Base-by-base conservation (phyloP, 2,113 vertebrate species). In the Petromus typicus region DNA sequence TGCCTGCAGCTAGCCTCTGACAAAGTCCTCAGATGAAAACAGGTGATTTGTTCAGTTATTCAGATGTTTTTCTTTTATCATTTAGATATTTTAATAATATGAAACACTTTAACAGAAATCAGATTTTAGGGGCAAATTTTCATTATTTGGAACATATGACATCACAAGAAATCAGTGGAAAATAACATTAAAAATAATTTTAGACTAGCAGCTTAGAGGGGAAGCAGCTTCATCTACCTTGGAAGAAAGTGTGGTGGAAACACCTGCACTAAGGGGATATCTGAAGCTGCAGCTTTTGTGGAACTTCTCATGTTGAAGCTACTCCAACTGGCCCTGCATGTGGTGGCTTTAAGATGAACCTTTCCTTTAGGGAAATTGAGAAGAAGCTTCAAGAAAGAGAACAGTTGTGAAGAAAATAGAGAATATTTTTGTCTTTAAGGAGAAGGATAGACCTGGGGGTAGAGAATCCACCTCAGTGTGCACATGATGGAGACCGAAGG, bases 401-500 rank as follows among this genome's bases (percentile, higher is more conserved):
- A 82, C 91, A 98, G 1, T 99, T 86, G 99, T 99, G 37, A 99
- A 99, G 98, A 99, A 99, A 98, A 98, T 99, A 0, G 98, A 99
- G 14, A 99, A 98, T 51, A 94, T 99, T 91, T 4, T 99, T 98
- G 98, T 99, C 67, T 99, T 99, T 79, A 99, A 99, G 96, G 98
- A 99, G 97, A 99, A 99, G 94, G 98, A 99, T 37, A 99, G 99
- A 40, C 99, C 99, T 13, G 98, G 51, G 6, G 99, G 99, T 67
- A 99, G 98, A 95, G 99, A 99, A 97, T 99, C 98, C 9, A 98
- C 98, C 27, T 99, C 99, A 99, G 32, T 99, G 6, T 99, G n/a
- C 99, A 99, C 71, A 98, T 99, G 97, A 99, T 99, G 95, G 99
- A 99, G 0, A 99, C 99, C 71, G 99, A 98, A 96, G 99, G 99